Conservation (phyloP, 2,888 invertebrate genomes). For the Meliscaeva auricollis region DNA sequence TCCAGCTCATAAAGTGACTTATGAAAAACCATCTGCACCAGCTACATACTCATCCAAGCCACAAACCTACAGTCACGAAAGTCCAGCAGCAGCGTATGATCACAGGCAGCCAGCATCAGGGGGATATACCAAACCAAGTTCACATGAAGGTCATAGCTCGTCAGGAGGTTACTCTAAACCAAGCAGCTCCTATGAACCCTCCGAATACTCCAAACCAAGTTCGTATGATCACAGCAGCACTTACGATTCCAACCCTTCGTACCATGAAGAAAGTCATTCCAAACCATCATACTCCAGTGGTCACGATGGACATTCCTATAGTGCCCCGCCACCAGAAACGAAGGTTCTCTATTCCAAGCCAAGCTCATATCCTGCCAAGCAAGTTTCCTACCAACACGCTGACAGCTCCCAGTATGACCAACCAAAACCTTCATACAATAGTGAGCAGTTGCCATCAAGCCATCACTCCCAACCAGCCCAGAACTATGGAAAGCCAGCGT, state of each 20-base stretch:
- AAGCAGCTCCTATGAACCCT: background rate
- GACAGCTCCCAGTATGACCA: slow-evolving; percentile 13
- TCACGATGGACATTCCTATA: slow-evolving; percentile 7
- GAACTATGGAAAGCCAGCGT: slow-evolving; percentile 32
- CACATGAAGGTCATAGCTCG: slow-evolving; percentile 30
- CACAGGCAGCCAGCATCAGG: slow-evolving; percentile 11
- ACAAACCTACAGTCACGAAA: slow-evolving; percentile 31
- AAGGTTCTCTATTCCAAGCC: slow-evolving; percentile 50
- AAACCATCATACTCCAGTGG: slow-evolving; percentile 18
- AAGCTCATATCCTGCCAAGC: slow-evolving; percentile 31
- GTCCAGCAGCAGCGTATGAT: slow-evolving; percentile 12
- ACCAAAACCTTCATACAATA: slow-evolving; percentile 24
- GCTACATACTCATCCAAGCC: slow-evolving; percentile 32
- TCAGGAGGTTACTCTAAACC: slow-evolving; percentile 43
- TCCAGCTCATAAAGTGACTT: slow-evolving; percentile 10
- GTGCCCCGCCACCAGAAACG: slow-evolving; percentile 2
- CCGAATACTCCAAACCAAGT: slow-evolving; percentile 5
- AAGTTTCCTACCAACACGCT: slow-evolving; percentile 21
- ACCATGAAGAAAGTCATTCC: slow-evolving; percentile 33
- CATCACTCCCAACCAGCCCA: slow-evolving; percentile 34
- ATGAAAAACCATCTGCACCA: slow-evolving; percentile 39
- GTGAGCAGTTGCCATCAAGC: slow-evolving; percentile 16
- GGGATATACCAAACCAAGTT: slow-evolving; percentile 39
- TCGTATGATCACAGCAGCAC: slow-evolving; percentile 2
- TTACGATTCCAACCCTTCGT: slow-evolving; percentile 12